Conservation (phyloP, 2,888 invertebrate species). For the Fragum sueziense region DNA sequence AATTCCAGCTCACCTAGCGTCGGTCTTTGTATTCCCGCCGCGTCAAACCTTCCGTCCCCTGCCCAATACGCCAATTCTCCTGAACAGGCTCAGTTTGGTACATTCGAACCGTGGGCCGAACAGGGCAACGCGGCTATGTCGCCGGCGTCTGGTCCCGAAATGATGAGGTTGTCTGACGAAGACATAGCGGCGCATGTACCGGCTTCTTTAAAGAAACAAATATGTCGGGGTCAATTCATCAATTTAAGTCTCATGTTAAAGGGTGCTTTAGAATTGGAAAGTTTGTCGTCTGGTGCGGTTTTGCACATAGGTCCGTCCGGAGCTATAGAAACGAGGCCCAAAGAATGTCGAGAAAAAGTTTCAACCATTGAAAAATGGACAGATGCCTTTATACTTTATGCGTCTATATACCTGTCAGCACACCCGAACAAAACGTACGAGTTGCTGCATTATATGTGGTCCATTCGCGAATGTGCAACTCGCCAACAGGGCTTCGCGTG, state of each 20-base stretch:
- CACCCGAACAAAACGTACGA: neutral
- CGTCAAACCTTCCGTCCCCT: neutral
- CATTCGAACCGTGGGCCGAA: neutral
- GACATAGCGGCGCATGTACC: no score
- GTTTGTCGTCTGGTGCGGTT: no score
- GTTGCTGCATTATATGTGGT: neutral
- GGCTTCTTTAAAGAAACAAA: no score
- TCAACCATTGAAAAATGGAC: neutral
- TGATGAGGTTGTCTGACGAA: no score
- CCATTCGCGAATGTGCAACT: neutral
- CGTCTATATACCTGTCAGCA: neutral
- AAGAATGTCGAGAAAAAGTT: no score
- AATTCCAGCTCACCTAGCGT: neutral
- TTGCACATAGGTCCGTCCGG: no score
- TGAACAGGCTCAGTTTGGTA: neutral
- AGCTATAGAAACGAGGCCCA: no score
- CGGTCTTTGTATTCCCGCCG: neutral
- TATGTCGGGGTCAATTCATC: constrained; percentile 8
- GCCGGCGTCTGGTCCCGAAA: no score
- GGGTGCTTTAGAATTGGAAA: no score
- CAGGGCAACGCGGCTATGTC: no score
- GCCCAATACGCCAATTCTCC: neutral
- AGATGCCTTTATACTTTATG: neutral
- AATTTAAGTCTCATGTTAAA: constrained; percentile 8
- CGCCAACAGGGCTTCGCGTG: neutral